Base-by-base conservation (phyloP, 35 echinoderm and acorn worm genomes). In the Hemicentrotus pulcherrimus region DNA sequence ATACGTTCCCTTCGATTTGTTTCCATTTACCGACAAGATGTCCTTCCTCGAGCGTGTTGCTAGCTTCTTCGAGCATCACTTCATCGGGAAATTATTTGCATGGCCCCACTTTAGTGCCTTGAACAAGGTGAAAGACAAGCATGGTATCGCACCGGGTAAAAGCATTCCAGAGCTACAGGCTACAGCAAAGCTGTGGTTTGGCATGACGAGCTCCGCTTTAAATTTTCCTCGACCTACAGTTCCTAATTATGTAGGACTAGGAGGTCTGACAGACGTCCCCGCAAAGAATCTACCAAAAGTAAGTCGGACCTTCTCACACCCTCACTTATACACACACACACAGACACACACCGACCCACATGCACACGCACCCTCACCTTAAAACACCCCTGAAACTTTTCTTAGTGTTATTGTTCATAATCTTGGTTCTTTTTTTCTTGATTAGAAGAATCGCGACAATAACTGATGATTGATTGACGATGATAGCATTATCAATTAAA, bases 1-100 rank as follows among this genome's bases (percentile, higher is more conserved):
- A 4, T 93, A 93, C 46, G 91, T 93, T 15, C 91, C 91, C 30
- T 93, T 93, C 48, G 48, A 33, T 47, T 24, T 93, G 14, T 58
- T 93, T 28, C 45, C 91, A 6, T 58, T 48, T 14, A 50, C 91
- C 13, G 47, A 93, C 48, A 47, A 55, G 46, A 93, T 93, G 91
- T 48, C 91, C 9, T 93, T 93, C n/a, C 5, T 48, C 2, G 46
- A 93, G 48, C 91, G 91, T 58, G 47, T 93, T 47, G 91, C 48
- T 4, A 93, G 31, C 48, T 93, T 93, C 30, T 32, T 93, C 45
- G 46, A 47, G 30, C 91, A 58, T n/a, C 10, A 93, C 22, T 7
- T 93, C 7, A 28, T 33, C 32, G 32, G 16, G 32, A 13, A 33
- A 7, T 35, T 90, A 41, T 47, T 90, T n/a, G 65, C 19, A 28